Percentiles rank a stretch among this genome's conserved stretches.
Conservation (phyloP, 2,888 invertebrate species). For the Acronicta alni region DNA sequence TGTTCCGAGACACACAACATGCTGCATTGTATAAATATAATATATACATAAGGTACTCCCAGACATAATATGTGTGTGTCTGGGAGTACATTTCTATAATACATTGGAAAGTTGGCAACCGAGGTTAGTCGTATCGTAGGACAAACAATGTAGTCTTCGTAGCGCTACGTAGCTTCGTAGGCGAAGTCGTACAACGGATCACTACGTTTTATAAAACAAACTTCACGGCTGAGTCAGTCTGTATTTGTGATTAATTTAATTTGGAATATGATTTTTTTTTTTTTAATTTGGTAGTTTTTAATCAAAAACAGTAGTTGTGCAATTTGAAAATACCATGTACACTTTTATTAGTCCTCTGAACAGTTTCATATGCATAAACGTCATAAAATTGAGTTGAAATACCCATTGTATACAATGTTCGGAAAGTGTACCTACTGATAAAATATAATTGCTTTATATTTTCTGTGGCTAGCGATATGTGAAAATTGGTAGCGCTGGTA, state of each 20-base stretch:
- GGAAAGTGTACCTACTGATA: slow-evolving; percentile 28
- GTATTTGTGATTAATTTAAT: background rate
- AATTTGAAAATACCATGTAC: background rate
- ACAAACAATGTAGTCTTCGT: slow-evolving; percentile 43
- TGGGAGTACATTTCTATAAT: background rate
- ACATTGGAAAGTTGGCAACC: slow-evolving; percentile 33
- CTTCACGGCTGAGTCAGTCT: slow-evolving; percentile 3
- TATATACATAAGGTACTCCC: too few species aligned
- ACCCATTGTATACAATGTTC: background rate
- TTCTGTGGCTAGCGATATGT: slow-evolving; percentile 50
- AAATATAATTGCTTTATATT: slow-evolving; percentile 53
- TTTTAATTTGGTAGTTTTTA: background rate
- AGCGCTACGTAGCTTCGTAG: slow-evolving; percentile 49
- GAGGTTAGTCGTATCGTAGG: slow-evolving; percentile 17
- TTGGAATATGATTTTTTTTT: background rate
- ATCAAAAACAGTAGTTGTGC: background rate
- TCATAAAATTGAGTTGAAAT: slow-evolving; percentile 16
- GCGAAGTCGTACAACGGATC: slow-evolving; percentile 30
- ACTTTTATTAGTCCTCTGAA: background rate
- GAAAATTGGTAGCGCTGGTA: slow-evolving; percentile 63
- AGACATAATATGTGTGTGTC: slow-evolving; percentile 6
- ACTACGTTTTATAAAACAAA: slow-evolving; percentile 17
- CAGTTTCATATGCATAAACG: too few species aligned
- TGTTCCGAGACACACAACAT: slow-evolving; percentile 4
- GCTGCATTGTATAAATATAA: too few species aligned